These are phyloP conservation scores for Eucera pruinosa DNA, from an alignment of 2,888 invertebrate species.

Conservation along the genomic window DNA sequence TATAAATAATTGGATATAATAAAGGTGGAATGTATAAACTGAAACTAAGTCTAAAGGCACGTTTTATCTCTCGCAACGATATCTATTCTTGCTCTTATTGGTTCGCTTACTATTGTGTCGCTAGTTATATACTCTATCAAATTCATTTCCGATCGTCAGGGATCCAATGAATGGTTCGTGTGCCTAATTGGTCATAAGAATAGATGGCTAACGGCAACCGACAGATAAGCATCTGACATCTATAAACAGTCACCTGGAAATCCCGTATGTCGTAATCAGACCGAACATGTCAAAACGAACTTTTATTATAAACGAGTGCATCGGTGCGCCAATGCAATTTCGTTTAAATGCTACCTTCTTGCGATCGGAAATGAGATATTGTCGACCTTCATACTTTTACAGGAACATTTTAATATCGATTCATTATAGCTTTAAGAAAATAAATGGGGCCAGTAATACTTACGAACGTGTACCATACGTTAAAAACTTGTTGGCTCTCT, in stretches of 20 bases:
- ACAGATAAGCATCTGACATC: constrained; percentile 38
- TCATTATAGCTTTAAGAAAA: constrained; percentile 12
- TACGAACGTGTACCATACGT: background rate
- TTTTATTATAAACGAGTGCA: constrained; percentile 16
- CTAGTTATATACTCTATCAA: no score
- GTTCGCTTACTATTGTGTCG: no score
- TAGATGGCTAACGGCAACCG: constrained; percentile 23
- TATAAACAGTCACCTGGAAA: constrained; percentile 46
- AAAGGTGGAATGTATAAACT: no score
- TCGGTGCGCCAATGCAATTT: constrained; percentile 3
- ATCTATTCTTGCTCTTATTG: no score
- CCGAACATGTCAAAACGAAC: constrained; percentile 17
- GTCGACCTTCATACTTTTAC: constrained; percentile 3
- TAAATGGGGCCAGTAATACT: background rate
- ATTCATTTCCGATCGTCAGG: constrained; percentile 7
- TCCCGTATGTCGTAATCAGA: constrained; percentile 36
- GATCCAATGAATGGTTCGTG: constrained; percentile 2
- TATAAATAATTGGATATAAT: no score
- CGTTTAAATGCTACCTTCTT: constrained; percentile 4
- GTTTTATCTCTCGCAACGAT: no score
- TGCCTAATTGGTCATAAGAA: constrained; percentile 32
- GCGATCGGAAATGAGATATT: background rate
- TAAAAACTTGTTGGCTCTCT: background rate
- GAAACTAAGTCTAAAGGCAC: no score
- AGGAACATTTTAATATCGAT: constrained; percentile 5